phyloP scores from a whole-genome alignment of 2,888 invertebrate genomes.

The Anodontia alba region DNA sequence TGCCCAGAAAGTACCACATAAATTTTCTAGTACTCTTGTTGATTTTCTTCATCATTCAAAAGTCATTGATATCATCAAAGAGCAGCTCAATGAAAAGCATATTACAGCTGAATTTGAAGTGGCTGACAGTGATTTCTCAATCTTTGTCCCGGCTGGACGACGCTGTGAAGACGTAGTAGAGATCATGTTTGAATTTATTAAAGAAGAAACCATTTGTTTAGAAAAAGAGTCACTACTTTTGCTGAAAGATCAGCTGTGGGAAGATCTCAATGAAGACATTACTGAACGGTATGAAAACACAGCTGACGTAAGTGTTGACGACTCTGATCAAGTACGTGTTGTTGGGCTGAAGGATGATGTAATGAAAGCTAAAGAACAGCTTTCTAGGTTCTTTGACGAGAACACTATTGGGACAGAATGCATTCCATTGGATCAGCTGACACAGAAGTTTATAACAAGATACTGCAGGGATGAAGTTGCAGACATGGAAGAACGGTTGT shows the following conservation, averaged over 20 bases:
- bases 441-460: slow-evolving; percentile 25
- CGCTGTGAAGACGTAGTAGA: not conserved
- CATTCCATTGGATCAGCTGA: slow-evolving; percentile 15
- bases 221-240: not conserved
- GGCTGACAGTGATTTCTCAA: not conserved
- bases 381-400: slow-evolving; percentile 34
- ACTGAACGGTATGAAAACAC: slow-evolving; percentile 29
- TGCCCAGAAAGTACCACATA: slow-evolving; percentile 10
- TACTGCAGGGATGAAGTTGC: slow-evolving; percentile 1
- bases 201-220: not conserved
- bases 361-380: not conserved
- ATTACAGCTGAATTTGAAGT: not conserved
- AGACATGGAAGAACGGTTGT: not conserved
- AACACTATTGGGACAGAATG: slow-evolving; percentile 10
- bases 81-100: not conserved
- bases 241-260: not conserved
- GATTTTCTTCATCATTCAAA: slow-evolving; percentile 8
- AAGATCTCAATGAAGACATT: slow-evolving; percentile 21
- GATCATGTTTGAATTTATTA: not conserved
- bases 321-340: not conserved
- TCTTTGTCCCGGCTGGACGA: not conserved
- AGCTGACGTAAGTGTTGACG: slow-evolving; percentile 6
- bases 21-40: slow-evolving; percentile 30
- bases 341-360: slow-evolving; percentile 36
- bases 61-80: not conserved